phyloP scores from a whole-genome alignment of 2,797 vertebrate species.

The Sebastes melanostomus region DNA sequence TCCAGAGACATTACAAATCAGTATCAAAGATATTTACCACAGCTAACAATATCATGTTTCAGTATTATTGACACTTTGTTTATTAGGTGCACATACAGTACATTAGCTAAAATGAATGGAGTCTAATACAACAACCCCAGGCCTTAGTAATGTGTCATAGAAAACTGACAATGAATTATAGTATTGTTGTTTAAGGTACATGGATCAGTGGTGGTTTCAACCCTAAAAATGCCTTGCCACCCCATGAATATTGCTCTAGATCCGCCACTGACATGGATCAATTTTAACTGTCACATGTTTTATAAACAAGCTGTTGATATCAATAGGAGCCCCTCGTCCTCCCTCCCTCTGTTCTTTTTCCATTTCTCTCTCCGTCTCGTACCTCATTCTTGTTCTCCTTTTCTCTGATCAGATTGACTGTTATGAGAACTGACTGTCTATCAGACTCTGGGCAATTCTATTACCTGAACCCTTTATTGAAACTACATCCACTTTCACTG shows the following conservation, averaged over 20 bases:
- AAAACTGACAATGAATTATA: background rate
- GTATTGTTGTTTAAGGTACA: background rate
- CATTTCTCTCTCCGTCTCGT: slow-evolving; percentile 17
- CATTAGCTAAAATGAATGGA: background rate
- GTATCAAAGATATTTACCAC: background rate
- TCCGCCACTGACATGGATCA: background rate
- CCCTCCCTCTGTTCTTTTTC: background rate
- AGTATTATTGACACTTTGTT: background rate
- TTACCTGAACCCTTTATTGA: slow-evolving; percentile 63
- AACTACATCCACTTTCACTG: slow-evolving; percentile 47
- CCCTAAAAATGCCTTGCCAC: too few species aligned
- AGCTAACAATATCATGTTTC: background rate
- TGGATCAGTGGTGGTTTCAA: fast-evolving
- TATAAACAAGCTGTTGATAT: background rate
- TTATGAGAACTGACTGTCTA: slow-evolving; percentile 75
- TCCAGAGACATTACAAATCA: background rate
- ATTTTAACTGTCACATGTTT: background rate
- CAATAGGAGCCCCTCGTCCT: background rate
- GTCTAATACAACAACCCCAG: background rate
- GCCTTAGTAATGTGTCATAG: background rate
- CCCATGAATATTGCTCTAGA: background rate
- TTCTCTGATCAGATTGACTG: slow-evolving; percentile 47
- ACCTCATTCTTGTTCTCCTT: slow-evolving; percentile 22
- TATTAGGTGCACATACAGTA: background rate
- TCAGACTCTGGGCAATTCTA: slow-evolving; percentile 69